Percentiles rank a stretch among this genome's conserved stretches.
Evolutionary conservation across 2,888 invertebrate genomes (phyloP).

Genomic region (Metalampra italica): DNA sequence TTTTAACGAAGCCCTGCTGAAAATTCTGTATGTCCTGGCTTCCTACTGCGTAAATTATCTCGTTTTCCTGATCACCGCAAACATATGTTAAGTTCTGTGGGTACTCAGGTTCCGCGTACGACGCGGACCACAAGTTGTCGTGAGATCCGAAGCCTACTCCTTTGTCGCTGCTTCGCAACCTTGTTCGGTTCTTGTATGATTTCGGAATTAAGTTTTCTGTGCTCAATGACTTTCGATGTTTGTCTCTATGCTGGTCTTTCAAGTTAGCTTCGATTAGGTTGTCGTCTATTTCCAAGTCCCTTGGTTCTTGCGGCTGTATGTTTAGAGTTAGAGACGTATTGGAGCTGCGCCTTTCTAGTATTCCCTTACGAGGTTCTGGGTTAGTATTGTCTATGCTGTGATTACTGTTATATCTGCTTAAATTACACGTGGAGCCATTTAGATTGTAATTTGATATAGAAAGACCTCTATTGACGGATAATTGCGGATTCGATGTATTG

Average conservation of each 20-base stretch:
- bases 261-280: constrained; percentile 50
- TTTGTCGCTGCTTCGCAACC: constrained; percentile 48
- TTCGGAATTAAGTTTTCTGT: constrained; percentile 79
- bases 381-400: constrained; percentile 63
- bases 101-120: constrained; percentile 60
- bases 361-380: constrained; percentile 76
- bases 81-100: constrained; percentile 64
- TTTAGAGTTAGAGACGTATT: constrained; percentile 89
- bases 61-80: constrained; percentile 70
- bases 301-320: constrained; percentile 55
- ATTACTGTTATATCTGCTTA: constrained; percentile 70
- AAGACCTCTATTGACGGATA: constrained; percentile 65
- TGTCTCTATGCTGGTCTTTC: constrained; percentile 56
- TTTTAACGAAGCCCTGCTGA: constrained; percentile 63
- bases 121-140: constrained; percentile 71
- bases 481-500: constrained; percentile 63
- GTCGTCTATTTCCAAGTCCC: constrained; percentile 69
- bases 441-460: constrained; percentile 75
- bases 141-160: constrained; percentile 64
- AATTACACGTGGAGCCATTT: constrained; percentile 70
- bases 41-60: constrained; percentile 71
- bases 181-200: constrained; percentile 63
- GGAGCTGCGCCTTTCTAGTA: constrained; percentile 87
- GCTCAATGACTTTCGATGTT: constrained; percentile 78
- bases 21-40: constrained; percentile 57